Evolutionary conservation across 2,113 vertebrate genomes (phyloP), one percentile per base, ranked within the genome.

Genomic region (Rhinichthys klamathensis): DNA sequence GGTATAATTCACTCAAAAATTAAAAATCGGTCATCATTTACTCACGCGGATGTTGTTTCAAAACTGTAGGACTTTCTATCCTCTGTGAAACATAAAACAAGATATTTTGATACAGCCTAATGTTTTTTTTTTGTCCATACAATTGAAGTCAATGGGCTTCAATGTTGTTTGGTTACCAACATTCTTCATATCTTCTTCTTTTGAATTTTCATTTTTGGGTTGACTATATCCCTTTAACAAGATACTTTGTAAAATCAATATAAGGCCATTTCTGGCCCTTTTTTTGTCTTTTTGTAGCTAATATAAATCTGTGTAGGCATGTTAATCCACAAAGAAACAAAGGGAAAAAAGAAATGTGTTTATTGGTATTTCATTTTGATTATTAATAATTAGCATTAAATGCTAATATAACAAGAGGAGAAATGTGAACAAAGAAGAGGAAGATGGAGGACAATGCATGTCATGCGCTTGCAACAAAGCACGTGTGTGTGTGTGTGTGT

Each of bases 381-480:
- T 11, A 51, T 49, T 32, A 18, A 67, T 69, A 30, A 65, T 46
- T 32, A 2, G 38, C 3, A 32, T 67, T 21, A 51, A 67, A 13
- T 3, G 3, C 30, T 32, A 35, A 69, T 30, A n/a, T 23, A 51
- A 69, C 77, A 82, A n/a, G 63, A 83, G 41, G 13, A 58, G 21
- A 11, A 72, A 35, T 58, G 25, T 63, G 75, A 84, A 83, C 78
- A 89, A 89, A 85, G 75, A 41, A 44, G 67, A 38, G 58, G 49
- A 84, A 83, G 79, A 84, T 73, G 70, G 51, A 86, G 65, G 63
- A 63, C 51, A 70, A 46, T 18, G 77, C 41, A 46, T 77, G 69
- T 82, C 76, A 86, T 89, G 77, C 83, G 79, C 82, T 85, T 91
- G 81, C 78, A 81, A 88, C 89, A 41, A n/a, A 41, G 69, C 35